Conservation (phyloP, 1,140 invertebrate species). For the Neelides sp. region DNA sequence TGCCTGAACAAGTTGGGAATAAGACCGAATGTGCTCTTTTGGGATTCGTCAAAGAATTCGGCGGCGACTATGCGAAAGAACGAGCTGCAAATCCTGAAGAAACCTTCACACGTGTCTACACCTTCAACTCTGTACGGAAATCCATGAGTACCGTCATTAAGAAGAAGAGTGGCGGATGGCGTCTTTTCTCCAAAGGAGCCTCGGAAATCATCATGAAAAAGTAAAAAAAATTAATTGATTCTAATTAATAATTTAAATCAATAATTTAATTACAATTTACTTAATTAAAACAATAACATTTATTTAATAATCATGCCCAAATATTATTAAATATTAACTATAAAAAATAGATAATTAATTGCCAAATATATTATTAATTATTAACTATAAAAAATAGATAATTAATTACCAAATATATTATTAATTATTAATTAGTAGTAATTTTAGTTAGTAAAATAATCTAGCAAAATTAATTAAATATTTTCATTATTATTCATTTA, state of each 20-base stretch:
- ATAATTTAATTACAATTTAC: too few species aligned
- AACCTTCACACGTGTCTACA: conserved; percentile 49
- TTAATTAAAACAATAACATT: too few species aligned
- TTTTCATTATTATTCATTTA: too few species aligned
- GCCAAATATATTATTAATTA: too few species aligned
- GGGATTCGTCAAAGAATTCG: conserved; percentile 49
- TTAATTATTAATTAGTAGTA: background rate
- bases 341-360: too few species aligned
- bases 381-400: too few species aligned
- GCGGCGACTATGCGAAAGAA: conserved; percentile 45
- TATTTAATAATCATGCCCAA: too few species aligned
- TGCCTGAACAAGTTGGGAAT: conserved; percentile 51
- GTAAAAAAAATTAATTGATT: conserved; percentile 38
- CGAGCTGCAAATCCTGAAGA: conserved; percentile 47
- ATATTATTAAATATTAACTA: too few species aligned
- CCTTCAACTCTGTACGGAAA: conserved; percentile 57
- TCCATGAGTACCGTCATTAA: conserved; percentile 56
- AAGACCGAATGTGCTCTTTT: conserved; percentile 57
- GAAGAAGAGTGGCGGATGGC: conserved; percentile 39
- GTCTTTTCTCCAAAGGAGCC: conserved; percentile 54
- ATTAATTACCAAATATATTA: too few species aligned
- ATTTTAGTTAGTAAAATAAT: background rate
- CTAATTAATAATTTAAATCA: too few species aligned
- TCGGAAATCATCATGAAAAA: conserved; percentile 56
- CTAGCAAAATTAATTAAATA: too few species aligned